Conservation (phyloP, 2,888 invertebrate genomes). For the Polymixis flavicincta region DNA sequence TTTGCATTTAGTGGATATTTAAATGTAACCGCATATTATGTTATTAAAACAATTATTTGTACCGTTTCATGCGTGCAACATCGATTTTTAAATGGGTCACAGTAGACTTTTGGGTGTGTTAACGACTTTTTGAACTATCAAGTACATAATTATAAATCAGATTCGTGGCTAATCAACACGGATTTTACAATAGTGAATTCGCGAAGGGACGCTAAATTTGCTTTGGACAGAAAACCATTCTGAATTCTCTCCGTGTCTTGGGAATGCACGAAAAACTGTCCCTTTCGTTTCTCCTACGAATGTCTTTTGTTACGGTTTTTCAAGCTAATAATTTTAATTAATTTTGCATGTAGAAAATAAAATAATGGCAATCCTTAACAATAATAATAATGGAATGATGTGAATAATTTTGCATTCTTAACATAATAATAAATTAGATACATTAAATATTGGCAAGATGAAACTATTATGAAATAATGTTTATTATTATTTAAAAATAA, state of each 20-base stretch:
- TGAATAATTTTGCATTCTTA: too few relatives aligned
- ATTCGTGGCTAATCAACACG: not conserved
- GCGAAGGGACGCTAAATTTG: not conserved
- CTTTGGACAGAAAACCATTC: not conserved
- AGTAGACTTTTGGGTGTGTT: not conserved
- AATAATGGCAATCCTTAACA: too few relatives aligned
- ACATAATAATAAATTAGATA: too few relatives aligned
- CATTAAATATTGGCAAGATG: too few relatives aligned
- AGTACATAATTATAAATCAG: too few relatives aligned
- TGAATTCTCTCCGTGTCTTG: not conserved
- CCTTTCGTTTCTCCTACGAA: not conserved
- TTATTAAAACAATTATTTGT: slow-evolving; percentile 63
- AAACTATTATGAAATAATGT: too few relatives aligned
- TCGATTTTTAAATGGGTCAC: slow-evolving; percentile 5
- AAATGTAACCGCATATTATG: slow-evolving; percentile 64
- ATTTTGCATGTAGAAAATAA: too few relatives aligned
- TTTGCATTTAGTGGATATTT: slow-evolving; percentile 73
- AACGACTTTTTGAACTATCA: not conserved
- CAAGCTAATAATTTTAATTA: too few relatives aligned
- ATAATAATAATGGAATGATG: too few relatives aligned
- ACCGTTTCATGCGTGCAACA: slow-evolving; percentile 41
- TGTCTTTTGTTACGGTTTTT: not conserved
- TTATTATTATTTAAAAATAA: too few relatives aligned
- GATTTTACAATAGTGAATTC: not conserved
- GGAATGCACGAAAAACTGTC: not conserved